Evolutionary conservation across 2,797 vertebrate genomes (phyloP), one percentile per base, ranked within the genome.

Genomic region (Poecilia gillii): DNA sequence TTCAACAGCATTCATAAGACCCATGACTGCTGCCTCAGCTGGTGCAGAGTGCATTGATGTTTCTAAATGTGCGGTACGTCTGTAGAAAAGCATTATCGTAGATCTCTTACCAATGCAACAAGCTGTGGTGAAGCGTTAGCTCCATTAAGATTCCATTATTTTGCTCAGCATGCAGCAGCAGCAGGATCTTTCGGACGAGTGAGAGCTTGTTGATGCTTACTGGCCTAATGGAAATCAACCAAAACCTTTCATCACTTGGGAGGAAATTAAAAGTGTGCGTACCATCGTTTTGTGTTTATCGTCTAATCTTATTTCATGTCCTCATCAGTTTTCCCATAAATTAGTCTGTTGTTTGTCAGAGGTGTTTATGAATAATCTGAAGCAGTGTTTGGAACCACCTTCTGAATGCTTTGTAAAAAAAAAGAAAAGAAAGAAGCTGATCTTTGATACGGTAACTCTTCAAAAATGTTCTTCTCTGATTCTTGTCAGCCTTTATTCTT

Each of bases 131-230:
- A 75, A 79, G 74, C 72, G 51, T 84, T 88, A 86, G 79, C 78
- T 57, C 82, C 87, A 88, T 92, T 91, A 92, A 89, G 86, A 85
- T 13, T 81, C 88, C 84, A 88, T 92, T 89, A 80, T 46, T 70
- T n/a, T 23, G 36, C 71, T 57, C 55, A 66, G 18, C 71, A 66
- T 77, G 84, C 73, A 84, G 72, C 51, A 83, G 46, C 76, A 80
- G 80, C 18, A 20, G 6, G 66, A 75, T 55, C 81, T 23, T 87
- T 79, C 77, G 78, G 79, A 71, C 25, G 6, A 86, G 16, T 73
- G 83, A 72, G 6, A 73, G 81, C 43, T 82, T 68, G 76, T 53
- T 77, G 75, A 86, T 78, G 88, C 81, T 84, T 76, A 28, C 36
- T 68, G n/a, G 31, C 55, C 76, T 89, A 91, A 91, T 87, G 88